phyloP scores from a whole-genome alignment of 2,113 vertebrate genomes.

The Dissostichus mawsoni region DNA sequence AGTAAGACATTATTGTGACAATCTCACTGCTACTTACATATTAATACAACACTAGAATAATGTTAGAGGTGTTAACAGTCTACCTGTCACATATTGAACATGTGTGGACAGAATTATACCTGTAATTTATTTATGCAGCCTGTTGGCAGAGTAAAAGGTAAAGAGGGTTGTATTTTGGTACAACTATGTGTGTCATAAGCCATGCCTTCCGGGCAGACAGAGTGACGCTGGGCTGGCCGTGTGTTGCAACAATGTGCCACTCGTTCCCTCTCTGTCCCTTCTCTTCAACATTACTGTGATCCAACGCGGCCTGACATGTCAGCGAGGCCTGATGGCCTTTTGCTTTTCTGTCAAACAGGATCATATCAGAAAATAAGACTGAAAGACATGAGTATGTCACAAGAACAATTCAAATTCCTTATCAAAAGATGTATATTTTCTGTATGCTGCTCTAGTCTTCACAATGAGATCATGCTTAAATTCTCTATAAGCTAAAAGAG shows the following conservation, averaged over 20 bases:
- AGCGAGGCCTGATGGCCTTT: slow-evolving; percentile 26
- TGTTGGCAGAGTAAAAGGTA: neutral
- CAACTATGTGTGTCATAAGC: neutral
- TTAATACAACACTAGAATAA: neutral
- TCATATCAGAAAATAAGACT: slow-evolving; percentile 21
- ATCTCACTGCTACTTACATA: neutral
- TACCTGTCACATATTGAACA: slow-evolving; percentile 4
- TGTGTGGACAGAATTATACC: slow-evolving; percentile 21
- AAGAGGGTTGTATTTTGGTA: neutral
- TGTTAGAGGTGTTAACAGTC: too few relatives aligned
- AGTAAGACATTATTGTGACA: neutral
- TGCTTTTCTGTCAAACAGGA: slow-evolving; percentile 29
- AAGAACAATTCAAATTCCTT: neutral
- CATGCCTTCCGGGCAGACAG: slow-evolving; percentile 17
- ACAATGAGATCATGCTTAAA: neutral
- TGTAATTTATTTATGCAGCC: slow-evolving; percentile 4
- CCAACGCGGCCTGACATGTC: slow-evolving; percentile 36
- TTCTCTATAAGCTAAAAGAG: neutral
- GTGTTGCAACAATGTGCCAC: slow-evolving; percentile 14
- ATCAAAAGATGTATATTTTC: neutral
- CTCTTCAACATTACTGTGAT: slow-evolving; percentile 26
- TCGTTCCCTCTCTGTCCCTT: slow-evolving; percentile 13
- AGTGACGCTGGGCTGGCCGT: slow-evolving; percentile 10
- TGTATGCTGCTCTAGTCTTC: neutral
- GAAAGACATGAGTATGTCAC: neutral